Percentiles rank a stretch among this genome's conserved stretches.
phyloP scores from a whole-genome alignment of 2,888 invertebrate species.

The Thymelicus acteon region DNA sequence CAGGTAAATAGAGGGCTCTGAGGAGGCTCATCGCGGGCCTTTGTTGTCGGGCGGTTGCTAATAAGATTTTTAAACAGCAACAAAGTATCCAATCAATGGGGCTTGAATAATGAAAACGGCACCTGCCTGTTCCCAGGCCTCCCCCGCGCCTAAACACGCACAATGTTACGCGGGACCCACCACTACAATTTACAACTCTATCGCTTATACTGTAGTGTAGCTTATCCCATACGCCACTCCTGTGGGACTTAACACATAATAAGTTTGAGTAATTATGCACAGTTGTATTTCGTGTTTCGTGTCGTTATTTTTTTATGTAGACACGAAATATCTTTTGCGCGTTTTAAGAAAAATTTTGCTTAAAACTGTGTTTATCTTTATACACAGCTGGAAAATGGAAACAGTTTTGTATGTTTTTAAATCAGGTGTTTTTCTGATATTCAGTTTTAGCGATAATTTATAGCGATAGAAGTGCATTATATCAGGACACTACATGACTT shows the following conservation, averaged over 20 bases:
- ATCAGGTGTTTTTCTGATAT: too few species aligned
- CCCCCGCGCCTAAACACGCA: conserved; percentile 77
- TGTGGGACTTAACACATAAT: conserved; percentile 54
- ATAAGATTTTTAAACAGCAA: conserved; percentile 85
- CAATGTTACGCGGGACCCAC: conserved; percentile 56
- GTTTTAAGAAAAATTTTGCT: conserved; percentile 6
- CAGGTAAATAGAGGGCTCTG: conserved; percentile 73
- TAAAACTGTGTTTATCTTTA: background rate
- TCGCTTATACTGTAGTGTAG: conserved; percentile 50
- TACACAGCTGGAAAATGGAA: too few species aligned
- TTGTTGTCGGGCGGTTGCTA: conserved; percentile 80
- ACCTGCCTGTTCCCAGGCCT: conserved; percentile 80
- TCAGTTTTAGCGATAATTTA: too few species aligned
- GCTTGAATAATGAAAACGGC: conserved; percentile 84
- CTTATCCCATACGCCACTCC: conserved; percentile 48
- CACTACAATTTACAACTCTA: conserved; percentile 58
- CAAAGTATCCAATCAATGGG: conserved; percentile 84
- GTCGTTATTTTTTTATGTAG: conserved; percentile 50
- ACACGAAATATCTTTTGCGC: conserved; percentile 8
- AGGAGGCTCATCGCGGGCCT: conserved; percentile 64
- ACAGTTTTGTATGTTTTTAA: too few species aligned
- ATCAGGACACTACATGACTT: too few species aligned
- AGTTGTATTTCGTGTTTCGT: conserved; percentile 68
- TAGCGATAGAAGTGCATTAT: too few species aligned
- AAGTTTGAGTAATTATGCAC: conserved; percentile 77